These are phyloP conservation scores for Meloe dianella DNA, from an alignment of 2,888 invertebrate species.

Conservation along the genomic window DNA sequence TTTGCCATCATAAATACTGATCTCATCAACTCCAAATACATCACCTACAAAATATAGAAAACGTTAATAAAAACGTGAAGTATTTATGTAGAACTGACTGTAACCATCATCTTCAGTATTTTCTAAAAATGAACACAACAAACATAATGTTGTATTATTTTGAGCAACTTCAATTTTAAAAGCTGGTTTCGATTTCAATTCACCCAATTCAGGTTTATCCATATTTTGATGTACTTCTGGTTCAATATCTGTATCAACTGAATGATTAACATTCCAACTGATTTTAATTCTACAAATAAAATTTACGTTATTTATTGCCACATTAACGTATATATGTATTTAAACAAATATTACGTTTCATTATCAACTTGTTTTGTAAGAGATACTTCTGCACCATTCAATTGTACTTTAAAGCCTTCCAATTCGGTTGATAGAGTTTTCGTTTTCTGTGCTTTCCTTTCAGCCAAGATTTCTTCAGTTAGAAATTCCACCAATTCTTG, in stretches of 20 bases:
- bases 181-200: slow-evolving; percentile 89
- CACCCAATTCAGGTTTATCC: slow-evolving; percentile 77
- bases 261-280: slow-evolving; percentile 92
- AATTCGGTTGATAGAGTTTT: slow-evolving; percentile 77
- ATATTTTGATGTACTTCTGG: slow-evolving; percentile 67
- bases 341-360: slow-evolving; percentile 68
- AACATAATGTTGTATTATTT: slow-evolving; percentile 78
- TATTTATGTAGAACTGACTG: slow-evolving; percentile 61
- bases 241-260: slow-evolving; percentile 83
- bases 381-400: slow-evolving; percentile 84
- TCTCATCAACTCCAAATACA: slow-evolving; percentile 91
- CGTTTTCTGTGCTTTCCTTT: slow-evolving; percentile 81
- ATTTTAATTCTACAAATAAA: slow-evolving; percentile 69
- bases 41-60: slow-evolving; percentile 69
- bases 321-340: neutral
- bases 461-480: slow-evolving; percentile 91
- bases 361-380: slow-evolving; percentile 74
- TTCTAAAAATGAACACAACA: slow-evolving; percentile 83
- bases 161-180: slow-evolving; percentile 88
- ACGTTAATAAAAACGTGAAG: neutral
- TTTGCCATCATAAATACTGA: slow-evolving; percentile 87
- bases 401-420: slow-evolving; percentile 80
- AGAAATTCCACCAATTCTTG: slow-evolving; percentile 89
- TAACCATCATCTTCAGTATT: slow-evolving; percentile 73
- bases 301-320: neutral